These are phyloP conservation scores for Tinamus major DNA, from an alignment of 2,797 vertebrate species.

Conservation along the genomic window DNA sequence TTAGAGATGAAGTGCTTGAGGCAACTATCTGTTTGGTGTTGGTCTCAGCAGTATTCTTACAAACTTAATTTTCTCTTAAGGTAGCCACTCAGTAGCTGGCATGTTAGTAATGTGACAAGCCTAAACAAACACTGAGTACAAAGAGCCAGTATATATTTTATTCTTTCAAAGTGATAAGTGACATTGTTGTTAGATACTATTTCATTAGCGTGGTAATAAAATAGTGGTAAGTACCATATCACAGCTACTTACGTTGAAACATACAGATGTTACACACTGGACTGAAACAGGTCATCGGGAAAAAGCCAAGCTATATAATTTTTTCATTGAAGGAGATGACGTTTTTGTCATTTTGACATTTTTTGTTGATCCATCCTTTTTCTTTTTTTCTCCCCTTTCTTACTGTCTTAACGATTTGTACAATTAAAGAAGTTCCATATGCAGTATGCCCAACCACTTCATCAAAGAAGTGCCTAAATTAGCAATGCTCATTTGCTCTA, in stretches of 20 bases:
- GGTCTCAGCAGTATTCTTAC: neutral
- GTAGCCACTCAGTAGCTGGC: neutral
- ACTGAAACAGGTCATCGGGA: neutral
- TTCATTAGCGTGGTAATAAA: neutral
- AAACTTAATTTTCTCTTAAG: neutral
- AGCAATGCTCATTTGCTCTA: neutral
- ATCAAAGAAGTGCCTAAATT: neutral
- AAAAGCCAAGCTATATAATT: neutral
- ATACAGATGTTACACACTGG: neutral
- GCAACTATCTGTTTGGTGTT: neutral
- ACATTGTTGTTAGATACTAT: neutral
- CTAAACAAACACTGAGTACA: neutral
- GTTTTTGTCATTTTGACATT: neutral
- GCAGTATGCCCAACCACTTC: neutral
- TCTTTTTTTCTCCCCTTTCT: rapidly evolving
- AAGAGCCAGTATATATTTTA: neutral
- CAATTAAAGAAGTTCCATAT: neutral
- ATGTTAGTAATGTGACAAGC: neutral
- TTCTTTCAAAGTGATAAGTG: neutral
- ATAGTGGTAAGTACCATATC: neutral
- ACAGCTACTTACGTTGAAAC: neutral
- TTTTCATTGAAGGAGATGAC: neutral
- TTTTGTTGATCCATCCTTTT: neutral
- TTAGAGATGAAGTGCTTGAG: neutral
- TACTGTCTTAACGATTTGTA: neutral